Conservation (phyloP, 2,113 vertebrate species). For the Centropus bengalensis region DNA sequence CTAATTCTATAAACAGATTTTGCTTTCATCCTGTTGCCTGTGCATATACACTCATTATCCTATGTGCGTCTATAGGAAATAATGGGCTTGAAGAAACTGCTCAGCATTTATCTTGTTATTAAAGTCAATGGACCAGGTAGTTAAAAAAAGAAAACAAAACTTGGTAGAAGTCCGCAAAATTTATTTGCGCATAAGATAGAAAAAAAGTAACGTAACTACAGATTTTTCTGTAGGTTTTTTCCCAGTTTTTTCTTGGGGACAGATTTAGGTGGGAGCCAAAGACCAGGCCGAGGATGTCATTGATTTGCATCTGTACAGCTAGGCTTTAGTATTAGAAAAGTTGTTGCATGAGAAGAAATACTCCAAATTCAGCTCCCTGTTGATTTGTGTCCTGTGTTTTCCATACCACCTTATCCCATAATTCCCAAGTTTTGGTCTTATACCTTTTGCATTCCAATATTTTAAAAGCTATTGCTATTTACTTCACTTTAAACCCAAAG, state of each 20-base stretch:
- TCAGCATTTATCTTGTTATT: background rate
- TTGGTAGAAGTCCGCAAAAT: background rate
- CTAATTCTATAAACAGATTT: background rate
- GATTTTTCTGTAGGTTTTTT: background rate
- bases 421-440: background rate
- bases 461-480: background rate
- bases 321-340: background rate
- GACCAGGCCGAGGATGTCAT: background rate
- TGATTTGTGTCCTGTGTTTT: background rate
- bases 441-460: background rate
- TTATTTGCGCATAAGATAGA: background rate
- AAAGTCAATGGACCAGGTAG: background rate
- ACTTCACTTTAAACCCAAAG: background rate
- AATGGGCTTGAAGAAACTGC: background rate
- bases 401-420: background rate
- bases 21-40: background rate
- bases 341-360: background rate
- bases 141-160: background rate
- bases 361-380: background rate
- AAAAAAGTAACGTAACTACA: background rate
- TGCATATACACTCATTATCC: background rate
- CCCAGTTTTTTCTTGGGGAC: background rate
- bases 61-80: background rate
- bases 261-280: background rate
- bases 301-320: background rate